These are phyloP conservation scores for Pungitius pungitius DNA, from an alignment of 2,113 vertebrate species.

Conservation along the genomic window DNA sequence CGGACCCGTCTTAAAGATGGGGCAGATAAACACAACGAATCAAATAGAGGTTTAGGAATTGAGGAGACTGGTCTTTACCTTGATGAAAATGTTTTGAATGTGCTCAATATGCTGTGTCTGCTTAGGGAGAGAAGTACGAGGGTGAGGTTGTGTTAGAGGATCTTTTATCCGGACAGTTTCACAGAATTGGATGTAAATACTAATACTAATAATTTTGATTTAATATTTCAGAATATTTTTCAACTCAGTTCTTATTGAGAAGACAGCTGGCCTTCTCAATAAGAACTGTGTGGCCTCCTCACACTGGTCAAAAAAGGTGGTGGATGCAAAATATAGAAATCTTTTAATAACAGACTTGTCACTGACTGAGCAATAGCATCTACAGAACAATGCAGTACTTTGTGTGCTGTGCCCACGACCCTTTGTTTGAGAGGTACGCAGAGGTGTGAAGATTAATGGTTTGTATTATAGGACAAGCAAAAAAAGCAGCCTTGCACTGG, in stretches of 20 bases:
- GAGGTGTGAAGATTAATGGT: not conserved
- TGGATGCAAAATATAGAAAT: too few species aligned
- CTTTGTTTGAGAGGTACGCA: not conserved
- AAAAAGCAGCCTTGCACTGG: conserved; percentile 5
- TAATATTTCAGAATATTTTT: not conserved
- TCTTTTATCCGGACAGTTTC: too few species aligned
- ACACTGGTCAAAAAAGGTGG: too few species aligned
- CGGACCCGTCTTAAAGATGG: too few species aligned
- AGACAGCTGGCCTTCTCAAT: too few species aligned
- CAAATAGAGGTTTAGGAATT: not conserved
- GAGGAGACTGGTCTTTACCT: not conserved
- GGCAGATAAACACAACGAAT: not conserved
- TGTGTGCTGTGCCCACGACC: not conserved
- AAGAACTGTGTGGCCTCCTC: too few species aligned
- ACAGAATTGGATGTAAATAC: not conserved
- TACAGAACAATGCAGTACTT: conserved; percentile 3
- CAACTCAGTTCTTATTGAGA: not conserved
- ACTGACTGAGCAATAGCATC: not conserved
- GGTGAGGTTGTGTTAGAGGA: not conserved
- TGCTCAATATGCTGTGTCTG: not conserved
- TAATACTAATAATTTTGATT: too few species aligned
- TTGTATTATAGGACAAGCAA: not conserved
- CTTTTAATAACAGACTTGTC: not conserved
- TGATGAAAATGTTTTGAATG: not conserved
- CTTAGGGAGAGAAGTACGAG: not conserved